phyloP scores from a whole-genome alignment of 1,140 invertebrate species.

The Drosophila tsacasi region DNA sequence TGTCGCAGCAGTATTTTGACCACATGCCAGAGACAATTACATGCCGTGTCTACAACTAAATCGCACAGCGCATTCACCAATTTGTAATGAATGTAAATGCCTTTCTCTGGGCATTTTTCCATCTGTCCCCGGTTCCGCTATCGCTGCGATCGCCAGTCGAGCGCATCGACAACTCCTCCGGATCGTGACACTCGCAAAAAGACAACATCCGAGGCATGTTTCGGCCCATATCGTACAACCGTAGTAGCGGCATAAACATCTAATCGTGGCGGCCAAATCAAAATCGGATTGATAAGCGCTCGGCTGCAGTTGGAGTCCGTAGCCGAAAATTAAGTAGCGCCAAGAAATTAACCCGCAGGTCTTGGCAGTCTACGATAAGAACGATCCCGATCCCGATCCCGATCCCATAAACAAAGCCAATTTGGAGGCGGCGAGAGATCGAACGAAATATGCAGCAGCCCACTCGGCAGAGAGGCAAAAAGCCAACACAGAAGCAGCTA shows the following conservation, averaged over 20 bases:
- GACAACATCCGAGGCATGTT: constrained; percentile 36
- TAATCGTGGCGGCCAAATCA: constrained; percentile 42
- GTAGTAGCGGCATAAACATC: constrained; percentile 35
- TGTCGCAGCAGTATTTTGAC: neutral
- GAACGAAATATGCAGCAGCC: constrained; percentile 13
- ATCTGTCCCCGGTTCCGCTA: constrained; percentile 16
- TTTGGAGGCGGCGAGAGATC: constrained; percentile 62
- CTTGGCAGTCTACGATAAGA: constrained; percentile 65
- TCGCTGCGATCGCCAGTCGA: constrained; percentile 38
- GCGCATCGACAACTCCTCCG: constrained; percentile 41
- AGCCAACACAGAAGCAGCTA: constrained; percentile 79
- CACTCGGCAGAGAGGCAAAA: constrained; percentile 13
- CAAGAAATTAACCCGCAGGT: constrained; percentile 80
- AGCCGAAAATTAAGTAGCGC: constrained; percentile 73
- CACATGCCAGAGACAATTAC: constrained; percentile 11
- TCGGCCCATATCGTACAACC: constrained; percentile 28
- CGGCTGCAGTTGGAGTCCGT: neutral
- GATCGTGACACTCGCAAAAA: constrained; percentile 40
- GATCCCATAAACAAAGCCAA: constrained; percentile 82
- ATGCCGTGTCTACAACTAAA: constrained; percentile 10
- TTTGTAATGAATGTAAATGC: constrained; percentile 49
- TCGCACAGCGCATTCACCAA: constrained; percentile 32
- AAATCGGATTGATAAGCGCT: constrained; percentile 48
- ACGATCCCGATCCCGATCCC: constrained; percentile 21
- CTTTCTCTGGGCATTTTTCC: constrained; percentile 23